phyloP scores from a whole-genome alignment of 2,888 invertebrate genomes.

The Platerodrilus igneus region DNA sequence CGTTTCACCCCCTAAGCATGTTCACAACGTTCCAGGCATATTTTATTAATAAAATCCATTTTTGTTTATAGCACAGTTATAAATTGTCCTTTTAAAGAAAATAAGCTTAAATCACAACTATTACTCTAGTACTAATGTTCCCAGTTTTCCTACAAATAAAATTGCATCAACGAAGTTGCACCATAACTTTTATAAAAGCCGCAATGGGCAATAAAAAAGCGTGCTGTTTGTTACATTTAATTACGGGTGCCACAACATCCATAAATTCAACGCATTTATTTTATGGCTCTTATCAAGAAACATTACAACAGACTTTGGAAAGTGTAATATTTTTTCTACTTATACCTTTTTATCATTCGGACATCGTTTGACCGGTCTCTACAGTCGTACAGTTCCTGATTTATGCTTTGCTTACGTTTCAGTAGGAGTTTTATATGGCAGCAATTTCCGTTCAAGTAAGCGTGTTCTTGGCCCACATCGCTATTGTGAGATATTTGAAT shows the following conservation, averaged over 20 bases:
- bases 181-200: no score
- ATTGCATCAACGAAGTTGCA: no score
- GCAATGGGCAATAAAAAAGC: no score
- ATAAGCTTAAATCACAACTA: no score
- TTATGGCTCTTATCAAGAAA: conserved; percentile 11
- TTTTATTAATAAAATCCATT: no score
- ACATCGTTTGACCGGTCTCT: conserved; percentile 32
- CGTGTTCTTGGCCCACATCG: conserved; percentile 31
- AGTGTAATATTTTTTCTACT: conserved; percentile 34
- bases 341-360: conserved; percentile 36
- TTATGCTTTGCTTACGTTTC: conserved; percentile 37
- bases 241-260: conserved; percentile 10
- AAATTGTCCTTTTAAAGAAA: no score
- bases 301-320: conserved; percentile 12
- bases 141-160: no score
- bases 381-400: conserved; percentile 31
- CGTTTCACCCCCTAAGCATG: no score
- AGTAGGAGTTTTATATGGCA: conserved; percentile 34
- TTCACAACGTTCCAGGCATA: no score
- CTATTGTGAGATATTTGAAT: conserved; percentile 24
- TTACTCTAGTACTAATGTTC: no score
- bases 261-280: conserved; percentile 13
- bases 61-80: no score
- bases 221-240: conserved; percentile 15
- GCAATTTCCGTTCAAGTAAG: conserved; percentile 35